Percentiles rank a stretch among this genome's conserved stretches.
Evolutionary conservation across 2,888 invertebrate genomes (phyloP).

Genomic region (Megalurothrips usitatus): DNA sequence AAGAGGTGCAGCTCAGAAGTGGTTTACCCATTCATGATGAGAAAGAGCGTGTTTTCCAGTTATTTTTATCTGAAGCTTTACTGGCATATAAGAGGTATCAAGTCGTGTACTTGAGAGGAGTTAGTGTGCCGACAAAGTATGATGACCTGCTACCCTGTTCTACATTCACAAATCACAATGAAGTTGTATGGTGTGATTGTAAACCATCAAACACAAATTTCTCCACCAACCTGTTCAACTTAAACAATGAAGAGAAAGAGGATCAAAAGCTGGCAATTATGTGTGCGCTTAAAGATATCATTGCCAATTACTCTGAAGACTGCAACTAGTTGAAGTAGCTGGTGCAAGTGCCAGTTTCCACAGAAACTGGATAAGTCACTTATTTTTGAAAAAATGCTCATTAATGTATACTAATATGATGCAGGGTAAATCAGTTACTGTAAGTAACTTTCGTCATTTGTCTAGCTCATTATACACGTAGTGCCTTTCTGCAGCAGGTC

Average conservation of each 20-base stretch:
- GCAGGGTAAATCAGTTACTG: too few species aligned
- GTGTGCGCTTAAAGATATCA: too few species aligned
- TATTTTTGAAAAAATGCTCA: too few species aligned
- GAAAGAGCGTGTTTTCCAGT: constrained; percentile 6
- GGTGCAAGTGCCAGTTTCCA: too few species aligned
- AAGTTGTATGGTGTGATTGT: not conserved
- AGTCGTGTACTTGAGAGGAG: not conserved
- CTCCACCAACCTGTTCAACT: not conserved
- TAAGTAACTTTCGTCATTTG: too few species aligned
- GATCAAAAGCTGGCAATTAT: too few species aligned
- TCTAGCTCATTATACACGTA: too few species aligned
- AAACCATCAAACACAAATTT: not conserved
- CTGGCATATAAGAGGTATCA: not conserved
- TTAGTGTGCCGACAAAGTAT: not conserved
- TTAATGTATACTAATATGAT: too few species aligned
- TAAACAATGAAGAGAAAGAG: not conserved
- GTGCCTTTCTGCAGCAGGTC: too few species aligned
- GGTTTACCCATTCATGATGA: not conserved
- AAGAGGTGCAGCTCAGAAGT: not conserved
- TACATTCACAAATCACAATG: not conserved
- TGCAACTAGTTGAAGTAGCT: too few species aligned
- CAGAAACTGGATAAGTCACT: too few species aligned
- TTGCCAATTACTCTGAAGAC: too few species aligned
- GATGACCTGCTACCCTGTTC: not conserved
- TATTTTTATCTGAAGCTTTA: not conserved